Conservation (phyloP, 2,113 vertebrate species). For the Aphelocoma coerulescens region DNA sequence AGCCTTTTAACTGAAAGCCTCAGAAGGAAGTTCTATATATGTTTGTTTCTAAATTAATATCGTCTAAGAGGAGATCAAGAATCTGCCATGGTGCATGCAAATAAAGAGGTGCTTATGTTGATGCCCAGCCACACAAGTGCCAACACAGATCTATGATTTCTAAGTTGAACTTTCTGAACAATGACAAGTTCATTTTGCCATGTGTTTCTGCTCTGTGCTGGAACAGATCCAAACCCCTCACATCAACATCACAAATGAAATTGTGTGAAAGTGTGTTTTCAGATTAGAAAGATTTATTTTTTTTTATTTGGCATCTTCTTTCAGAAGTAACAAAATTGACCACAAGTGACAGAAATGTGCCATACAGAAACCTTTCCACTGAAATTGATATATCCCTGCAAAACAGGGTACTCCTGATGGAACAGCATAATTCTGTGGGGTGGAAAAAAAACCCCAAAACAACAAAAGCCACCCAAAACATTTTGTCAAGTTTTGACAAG, state of each 20-base stretch:
- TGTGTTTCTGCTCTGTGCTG: background rate
- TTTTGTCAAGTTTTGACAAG: conserved; percentile 16
- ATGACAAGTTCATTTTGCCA: background rate
- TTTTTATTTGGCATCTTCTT: background rate
- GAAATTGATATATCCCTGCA: background rate
- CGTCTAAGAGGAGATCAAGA: background rate
- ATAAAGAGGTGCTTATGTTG: background rate
- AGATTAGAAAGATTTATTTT: background rate
- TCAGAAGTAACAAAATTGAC: background rate
- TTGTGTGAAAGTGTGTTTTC: background rate
- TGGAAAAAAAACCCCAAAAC: rapidly evolving
- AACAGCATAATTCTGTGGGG: background rate
- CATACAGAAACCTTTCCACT: background rate
- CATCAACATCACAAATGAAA: background rate
- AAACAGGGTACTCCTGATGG: background rate
- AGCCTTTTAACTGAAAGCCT: background rate
- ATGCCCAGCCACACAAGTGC: background rate
- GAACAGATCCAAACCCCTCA: background rate
- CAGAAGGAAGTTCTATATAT: background rate
- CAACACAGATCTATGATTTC: background rate
- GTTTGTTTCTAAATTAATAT: background rate
- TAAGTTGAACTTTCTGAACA: background rate
- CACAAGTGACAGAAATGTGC: background rate
- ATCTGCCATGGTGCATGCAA: background rate
- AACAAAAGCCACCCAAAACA: background rate